These are phyloP conservation scores for Drosophila navojoa DNA, from an alignment of 1,140 invertebrate genomes.

Conservation along the genomic window DNA sequence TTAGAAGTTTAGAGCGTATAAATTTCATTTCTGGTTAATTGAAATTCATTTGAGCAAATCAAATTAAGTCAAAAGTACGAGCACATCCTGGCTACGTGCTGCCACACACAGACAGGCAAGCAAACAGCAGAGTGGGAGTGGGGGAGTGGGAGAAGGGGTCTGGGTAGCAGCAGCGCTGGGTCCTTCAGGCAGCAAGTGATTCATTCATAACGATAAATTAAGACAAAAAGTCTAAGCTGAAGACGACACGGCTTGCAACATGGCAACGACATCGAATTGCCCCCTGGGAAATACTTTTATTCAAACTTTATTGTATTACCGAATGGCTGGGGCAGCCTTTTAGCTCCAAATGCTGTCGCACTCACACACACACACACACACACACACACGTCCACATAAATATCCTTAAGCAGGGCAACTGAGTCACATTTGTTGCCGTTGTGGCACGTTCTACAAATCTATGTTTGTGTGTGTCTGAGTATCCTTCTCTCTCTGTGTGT, in stretches of 20 bases:
- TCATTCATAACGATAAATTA: slow-evolving; percentile 81
- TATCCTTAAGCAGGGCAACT: slow-evolving; percentile 47
- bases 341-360: slow-evolving; percentile 14
- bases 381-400: slow-evolving; percentile 42
- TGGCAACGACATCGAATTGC: slow-evolving; percentile 29
- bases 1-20: slow-evolving; percentile 45
- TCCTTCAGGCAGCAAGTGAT: slow-evolving; percentile 56
- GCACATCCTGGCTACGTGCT: slow-evolving; percentile 68
- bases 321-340: slow-evolving; percentile 40
- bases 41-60: slow-evolving; percentile 80
- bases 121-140: background rate
- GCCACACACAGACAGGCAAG: slow-evolving; percentile 32
- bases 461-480: background rate
- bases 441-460: slow-evolving; percentile 39
- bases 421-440: slow-evolving; percentile 37
- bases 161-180: background rate
- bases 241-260: slow-evolving; percentile 26
- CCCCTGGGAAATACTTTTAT: slow-evolving; percentile 62
- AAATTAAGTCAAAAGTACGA: slow-evolving; percentile 78
- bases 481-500: background rate
- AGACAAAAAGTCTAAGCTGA: slow-evolving; percentile 54
- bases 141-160: background rate
- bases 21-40: slow-evolving; percentile 78
- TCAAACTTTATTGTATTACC: slow-evolving; percentile 54
- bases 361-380: slow-evolving; percentile 12